A percentile compares a stretch with the other conserved stretches of the same genome.
These are phyloP conservation scores for Cydia fagiglandana DNA, from an alignment of 1,140 invertebrate species.

Conservation along the genomic window DNA sequence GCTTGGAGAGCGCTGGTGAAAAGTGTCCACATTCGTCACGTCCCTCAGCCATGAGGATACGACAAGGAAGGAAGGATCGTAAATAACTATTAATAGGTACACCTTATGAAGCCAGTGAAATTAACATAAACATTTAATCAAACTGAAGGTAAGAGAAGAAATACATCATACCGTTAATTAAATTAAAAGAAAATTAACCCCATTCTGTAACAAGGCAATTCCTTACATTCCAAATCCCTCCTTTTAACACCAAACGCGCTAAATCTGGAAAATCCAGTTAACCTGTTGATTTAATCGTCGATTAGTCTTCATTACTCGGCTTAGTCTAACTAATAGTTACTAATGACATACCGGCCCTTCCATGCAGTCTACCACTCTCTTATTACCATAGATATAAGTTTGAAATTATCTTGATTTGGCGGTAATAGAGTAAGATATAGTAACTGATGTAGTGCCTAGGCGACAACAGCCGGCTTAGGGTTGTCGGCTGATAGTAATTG, in stretches of 20 bases:
- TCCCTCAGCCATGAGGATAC: no score
- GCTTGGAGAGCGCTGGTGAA: no score
- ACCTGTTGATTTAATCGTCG: slow-evolving; percentile 73
- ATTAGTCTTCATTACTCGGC: slow-evolving; percentile 69
- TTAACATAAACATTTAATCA: no score
- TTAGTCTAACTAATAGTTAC: slow-evolving; percentile 64
- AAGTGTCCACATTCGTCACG: no score
- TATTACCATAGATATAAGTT: not conserved
- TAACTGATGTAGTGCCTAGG: slow-evolving; percentile 29
- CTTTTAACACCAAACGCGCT: slow-evolving; percentile 42
- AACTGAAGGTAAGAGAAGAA: not conserved
- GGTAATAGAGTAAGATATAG: not conserved
- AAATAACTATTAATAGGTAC: no score
- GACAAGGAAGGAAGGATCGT: no score
- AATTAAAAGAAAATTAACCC: no score
- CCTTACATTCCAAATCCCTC: slow-evolving; percentile 38
- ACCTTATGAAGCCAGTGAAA: no score
- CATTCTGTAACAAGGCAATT: not conserved
- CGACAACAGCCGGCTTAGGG: slow-evolving; percentile 20
- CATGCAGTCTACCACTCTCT: slow-evolving; percentile 43
- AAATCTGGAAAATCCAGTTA: slow-evolving; percentile 44
- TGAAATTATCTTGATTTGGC: not conserved
- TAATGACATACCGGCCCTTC: slow-evolving; percentile 60
- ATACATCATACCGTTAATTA: no score
- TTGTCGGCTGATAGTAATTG: slow-evolving; percentile 15